These are phyloP conservation scores for Indicator maculatus DNA, from an alignment of 2,113 vertebrate species.

Conservation along the genomic window DNA sequence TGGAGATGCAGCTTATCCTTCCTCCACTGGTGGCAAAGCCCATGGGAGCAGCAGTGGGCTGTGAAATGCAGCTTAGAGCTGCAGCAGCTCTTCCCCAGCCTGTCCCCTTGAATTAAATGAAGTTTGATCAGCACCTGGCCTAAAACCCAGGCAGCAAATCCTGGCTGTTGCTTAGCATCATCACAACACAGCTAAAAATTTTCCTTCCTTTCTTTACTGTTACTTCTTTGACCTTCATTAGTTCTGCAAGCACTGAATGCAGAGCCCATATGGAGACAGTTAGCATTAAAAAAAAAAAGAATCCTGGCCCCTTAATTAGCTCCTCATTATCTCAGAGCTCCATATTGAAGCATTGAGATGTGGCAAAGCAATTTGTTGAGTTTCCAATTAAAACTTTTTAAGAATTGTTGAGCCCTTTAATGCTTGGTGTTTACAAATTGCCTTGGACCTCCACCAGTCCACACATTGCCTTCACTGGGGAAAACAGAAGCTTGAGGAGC, in stretches of 20 bases:
- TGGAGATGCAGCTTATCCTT: background rate
- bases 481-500: background rate
- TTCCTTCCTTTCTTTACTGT: background rate
- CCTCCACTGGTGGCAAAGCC: background rate
- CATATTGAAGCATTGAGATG: background rate
- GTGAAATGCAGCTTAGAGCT: background rate
- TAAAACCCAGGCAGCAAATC: background rate
- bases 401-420: background rate
- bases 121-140: background rate
- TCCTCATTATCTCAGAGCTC: constrained; percentile 10
- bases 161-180: background rate
- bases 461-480: background rate
- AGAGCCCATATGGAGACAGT: constrained; percentile 3
- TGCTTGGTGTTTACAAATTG: constrained; percentile 21
- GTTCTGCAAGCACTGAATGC: background rate
- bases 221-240: constrained; percentile 34
- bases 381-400: constrained; percentile 35
- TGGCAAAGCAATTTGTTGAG: background rate
- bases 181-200: background rate
- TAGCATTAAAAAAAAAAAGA: constrained; percentile 15
- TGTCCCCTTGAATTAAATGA: background rate
- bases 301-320: constrained; percentile 28
- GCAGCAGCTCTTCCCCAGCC: background rate
- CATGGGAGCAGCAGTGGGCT: background rate
- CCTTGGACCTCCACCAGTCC: background rate